Evolutionary conservation across 2,113 vertebrate genomes (phyloP).

Genomic region (Haemorhous mexicanus): DNA sequence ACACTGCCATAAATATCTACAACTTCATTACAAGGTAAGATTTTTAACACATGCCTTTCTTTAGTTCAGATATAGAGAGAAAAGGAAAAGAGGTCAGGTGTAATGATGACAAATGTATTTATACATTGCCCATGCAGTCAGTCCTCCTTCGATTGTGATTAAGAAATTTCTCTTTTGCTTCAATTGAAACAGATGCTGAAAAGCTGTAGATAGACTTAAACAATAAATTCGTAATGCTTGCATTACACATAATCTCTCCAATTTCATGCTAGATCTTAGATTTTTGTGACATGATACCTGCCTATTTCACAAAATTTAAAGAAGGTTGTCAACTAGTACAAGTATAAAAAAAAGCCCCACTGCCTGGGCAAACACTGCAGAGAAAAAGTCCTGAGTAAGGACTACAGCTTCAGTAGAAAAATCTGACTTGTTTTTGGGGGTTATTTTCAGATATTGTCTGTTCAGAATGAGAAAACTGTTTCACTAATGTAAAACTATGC

Average conservation of each 20-base stretch:
- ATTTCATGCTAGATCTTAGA: background rate
- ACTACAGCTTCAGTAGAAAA: background rate
- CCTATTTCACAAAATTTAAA: background rate
- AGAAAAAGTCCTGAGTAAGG: background rate
- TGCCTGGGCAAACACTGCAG: background rate
- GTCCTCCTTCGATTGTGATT: background rate
- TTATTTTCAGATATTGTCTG: background rate
- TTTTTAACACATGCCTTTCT: background rate
- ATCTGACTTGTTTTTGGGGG: accelerated
- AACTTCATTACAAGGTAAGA: background rate
- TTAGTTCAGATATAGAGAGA: background rate
- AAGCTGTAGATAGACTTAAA: background rate
- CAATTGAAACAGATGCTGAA: background rate
- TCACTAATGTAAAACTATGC: background rate
- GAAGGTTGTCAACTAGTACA: background rate
- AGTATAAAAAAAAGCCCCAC: background rate
- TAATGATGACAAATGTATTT: background rate
- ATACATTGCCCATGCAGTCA: background rate
- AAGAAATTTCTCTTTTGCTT: background rate
- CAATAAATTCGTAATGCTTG: background rate
- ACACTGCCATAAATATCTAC: background rate
- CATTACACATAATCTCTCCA: background rate
- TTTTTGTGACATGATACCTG: background rate
- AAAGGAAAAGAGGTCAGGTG: background rate
- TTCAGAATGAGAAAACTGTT: background rate